Percentiles rank a stretch among this genome's conserved stretches.
These are phyloP conservation scores for Catharus bicknelli DNA, from an alignment of 2,113 vertebrate species.

Conservation along the genomic window DNA sequence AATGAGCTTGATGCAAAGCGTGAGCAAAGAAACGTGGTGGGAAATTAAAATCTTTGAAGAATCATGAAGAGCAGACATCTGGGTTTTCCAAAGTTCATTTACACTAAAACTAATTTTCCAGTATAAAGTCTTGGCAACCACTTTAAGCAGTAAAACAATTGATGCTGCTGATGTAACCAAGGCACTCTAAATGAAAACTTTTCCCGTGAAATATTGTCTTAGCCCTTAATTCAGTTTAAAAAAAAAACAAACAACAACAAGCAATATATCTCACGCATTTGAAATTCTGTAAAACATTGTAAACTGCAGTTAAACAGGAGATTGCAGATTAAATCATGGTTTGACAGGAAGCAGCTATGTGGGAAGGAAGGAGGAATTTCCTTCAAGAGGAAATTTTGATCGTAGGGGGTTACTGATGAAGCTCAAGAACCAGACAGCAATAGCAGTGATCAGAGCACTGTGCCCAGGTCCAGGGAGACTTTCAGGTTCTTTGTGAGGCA, in stretches of 20 bases:
- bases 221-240: neutral
- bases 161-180: neutral
- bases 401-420: neutral
- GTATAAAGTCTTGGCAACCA: neutral
- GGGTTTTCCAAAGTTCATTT: constrained; percentile 21
- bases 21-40: neutral
- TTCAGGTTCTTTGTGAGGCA: neutral
- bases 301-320: neutral
- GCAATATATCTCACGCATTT: neutral
- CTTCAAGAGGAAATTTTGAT: neutral
- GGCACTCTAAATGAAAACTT: neutral
- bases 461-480: neutral
- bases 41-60: constrained; percentile 33
- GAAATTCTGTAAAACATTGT: neutral
- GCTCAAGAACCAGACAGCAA: neutral
- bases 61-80: neutral
- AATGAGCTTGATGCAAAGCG: neutral
- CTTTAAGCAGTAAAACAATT: neutral
- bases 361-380: neutral
- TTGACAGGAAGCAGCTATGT: neutral
- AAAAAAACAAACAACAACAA: neutral
- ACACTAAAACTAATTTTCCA: neutral
- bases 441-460: neutral
- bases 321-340: neutral
- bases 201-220: neutral